Conservation (phyloP, 2,797 vertebrate species). For the Phataginus tetradactyla region DNA sequence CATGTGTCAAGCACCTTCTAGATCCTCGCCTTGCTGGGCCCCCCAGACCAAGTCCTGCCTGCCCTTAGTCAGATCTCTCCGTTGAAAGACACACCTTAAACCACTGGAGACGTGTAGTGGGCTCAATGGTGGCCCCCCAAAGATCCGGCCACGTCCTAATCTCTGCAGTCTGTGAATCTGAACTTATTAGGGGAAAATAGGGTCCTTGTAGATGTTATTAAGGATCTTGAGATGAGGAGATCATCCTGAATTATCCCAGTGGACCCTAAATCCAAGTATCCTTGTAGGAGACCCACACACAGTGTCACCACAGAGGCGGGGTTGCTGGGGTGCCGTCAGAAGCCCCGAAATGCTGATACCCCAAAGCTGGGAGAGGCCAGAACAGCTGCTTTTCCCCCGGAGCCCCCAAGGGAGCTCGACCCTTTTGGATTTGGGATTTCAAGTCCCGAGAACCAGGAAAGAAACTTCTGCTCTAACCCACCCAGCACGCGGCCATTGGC, state of each 20-base stretch:
- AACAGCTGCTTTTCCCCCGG: not conserved
- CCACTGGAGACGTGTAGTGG: fast-evolving
- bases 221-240: not conserved
- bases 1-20: no score
- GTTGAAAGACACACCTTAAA: not conserved
- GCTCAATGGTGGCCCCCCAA: not conserved
- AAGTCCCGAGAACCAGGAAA: not conserved
- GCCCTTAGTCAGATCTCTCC: fast-evolving
- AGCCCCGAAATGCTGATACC: not conserved
- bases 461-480: not conserved
- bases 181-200: not conserved
- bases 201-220: not conserved
- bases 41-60: no score
- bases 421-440: not conserved
- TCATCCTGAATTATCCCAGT: not conserved
- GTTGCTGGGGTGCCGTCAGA: not conserved
- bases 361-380: not conserved
- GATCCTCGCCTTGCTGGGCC: not conserved
- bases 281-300: not conserved
- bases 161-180: not conserved
- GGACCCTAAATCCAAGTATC: not conserved
- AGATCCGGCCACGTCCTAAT: not conserved
- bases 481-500: fast-evolving
- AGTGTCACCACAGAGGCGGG: not conserved
- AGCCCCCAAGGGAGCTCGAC: not conserved